Evolutionary conservation across 2,113 vertebrate genomes (phyloP).

Genomic region (Percina caprodes): DNA sequence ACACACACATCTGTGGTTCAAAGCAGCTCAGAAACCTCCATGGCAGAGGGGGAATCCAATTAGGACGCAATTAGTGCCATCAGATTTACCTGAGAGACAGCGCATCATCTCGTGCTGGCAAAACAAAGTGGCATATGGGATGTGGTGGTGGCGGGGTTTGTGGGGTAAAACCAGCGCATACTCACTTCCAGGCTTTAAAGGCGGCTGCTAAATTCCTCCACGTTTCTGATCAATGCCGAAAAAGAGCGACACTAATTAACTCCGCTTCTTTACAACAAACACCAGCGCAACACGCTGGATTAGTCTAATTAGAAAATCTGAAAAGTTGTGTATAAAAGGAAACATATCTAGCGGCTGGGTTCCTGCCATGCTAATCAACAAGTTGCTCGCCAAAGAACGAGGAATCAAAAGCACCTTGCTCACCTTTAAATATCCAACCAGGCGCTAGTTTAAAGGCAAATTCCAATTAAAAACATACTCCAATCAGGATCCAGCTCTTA

Average conservation of each 20-base stretch:
- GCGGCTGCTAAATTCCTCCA: conserved; percentile 30
- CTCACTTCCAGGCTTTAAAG: conserved; percentile 40
- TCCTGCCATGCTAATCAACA: conserved; percentile 57
- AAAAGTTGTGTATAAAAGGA: conserved; percentile 14
- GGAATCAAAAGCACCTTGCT: conserved; percentile 25
- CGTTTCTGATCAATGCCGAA: conserved; percentile 38
- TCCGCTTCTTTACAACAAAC: not conserved
- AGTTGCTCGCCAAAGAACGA: conserved; percentile 30
- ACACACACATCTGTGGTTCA: conserved; percentile 33
- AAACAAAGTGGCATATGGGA: conserved; percentile 59
- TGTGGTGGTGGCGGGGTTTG: not conserved
- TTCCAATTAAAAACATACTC: conserved; percentile 28
- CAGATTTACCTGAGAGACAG: conserved; percentile 65
- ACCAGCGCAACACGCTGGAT: not conserved
- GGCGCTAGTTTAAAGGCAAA: conserved; percentile 24
- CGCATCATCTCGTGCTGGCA: not conserved
- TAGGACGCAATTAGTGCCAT: conserved; percentile 61
- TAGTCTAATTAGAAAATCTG: not conserved
- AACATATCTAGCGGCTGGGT: not conserved
- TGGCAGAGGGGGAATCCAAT: conserved; percentile 52
- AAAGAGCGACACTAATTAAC: conserved; percentile 40
- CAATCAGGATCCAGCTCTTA: conserved; percentile 10
- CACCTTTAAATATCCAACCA: conserved; percentile 59
- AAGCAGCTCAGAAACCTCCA: conserved; percentile 37
- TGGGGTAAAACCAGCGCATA: not conserved